phyloP scores from a whole-genome alignment of 2,888 invertebrate species.

The Ectemnius continuus region DNA sequence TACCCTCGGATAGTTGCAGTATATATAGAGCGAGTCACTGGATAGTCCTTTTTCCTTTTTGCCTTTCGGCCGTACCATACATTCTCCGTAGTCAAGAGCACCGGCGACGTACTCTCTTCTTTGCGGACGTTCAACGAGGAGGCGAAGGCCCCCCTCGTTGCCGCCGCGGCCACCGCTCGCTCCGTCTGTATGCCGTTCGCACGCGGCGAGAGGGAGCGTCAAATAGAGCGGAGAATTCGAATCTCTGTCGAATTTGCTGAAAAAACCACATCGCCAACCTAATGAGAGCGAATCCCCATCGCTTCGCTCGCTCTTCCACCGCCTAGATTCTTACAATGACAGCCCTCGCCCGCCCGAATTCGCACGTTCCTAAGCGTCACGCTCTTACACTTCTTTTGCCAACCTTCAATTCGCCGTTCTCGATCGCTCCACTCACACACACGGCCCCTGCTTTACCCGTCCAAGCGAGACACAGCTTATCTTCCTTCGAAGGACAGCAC shows the following conservation, averaged over 20 bases:
- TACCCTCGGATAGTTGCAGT: slow-evolving; percentile 72
- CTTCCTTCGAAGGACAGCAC: not conserved
- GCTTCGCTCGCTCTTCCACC: slow-evolving; percentile 15
- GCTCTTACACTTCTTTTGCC: not conserved
- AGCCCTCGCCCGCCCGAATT: not conserved
- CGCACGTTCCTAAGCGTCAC: not conserved
- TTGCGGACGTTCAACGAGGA: slow-evolving; percentile 51
- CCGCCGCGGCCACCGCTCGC: slow-evolving; percentile 45
- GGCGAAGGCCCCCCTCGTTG: slow-evolving; percentile 48
- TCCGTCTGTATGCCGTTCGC: slow-evolving; percentile 26
- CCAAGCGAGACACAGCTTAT: not conserved
- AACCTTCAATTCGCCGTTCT: not conserved
- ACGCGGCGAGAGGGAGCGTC: slow-evolving; percentile 71
- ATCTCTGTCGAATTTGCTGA: slow-evolving; percentile 75
- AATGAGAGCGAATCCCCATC: slow-evolving; percentile 59
- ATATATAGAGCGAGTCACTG: slow-evolving; percentile 73
- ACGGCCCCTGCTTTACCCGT: not conserved
- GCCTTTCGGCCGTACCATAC: slow-evolving; percentile 73
- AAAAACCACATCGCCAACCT: slow-evolving; percentile 23
- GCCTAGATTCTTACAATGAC: not conserved
- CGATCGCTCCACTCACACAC: no score
- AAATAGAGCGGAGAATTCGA: slow-evolving; percentile 78
- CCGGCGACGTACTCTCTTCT: slow-evolving; percentile 63
- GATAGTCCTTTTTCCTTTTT: slow-evolving; percentile 74
- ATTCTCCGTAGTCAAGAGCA: slow-evolving; percentile 70